A percentile compares a stretch with the other conserved stretches of the same genome.
Evolutionary conservation across 2,888 invertebrate genomes (phyloP).

Genomic region (Urechis unicinctus): DNA sequence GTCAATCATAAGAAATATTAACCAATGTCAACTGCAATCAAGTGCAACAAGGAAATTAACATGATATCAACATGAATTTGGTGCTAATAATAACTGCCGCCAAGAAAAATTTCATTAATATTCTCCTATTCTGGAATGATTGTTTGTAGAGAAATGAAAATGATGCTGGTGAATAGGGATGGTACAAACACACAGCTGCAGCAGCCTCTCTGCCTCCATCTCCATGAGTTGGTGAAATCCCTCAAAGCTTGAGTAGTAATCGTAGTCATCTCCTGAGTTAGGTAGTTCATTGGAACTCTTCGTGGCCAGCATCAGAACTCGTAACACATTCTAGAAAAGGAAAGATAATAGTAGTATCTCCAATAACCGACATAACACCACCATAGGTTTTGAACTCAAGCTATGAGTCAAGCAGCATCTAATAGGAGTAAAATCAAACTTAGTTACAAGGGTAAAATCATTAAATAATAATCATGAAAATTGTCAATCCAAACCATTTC

Average conservation of each 20-base stretch:
- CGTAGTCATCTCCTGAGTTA: conserved; percentile 61
- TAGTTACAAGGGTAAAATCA: not conserved
- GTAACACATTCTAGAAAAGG: conserved; percentile 8
- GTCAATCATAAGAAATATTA: no score
- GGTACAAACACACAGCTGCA: conserved; percentile 56
- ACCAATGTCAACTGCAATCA: no score
- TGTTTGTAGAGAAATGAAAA: not conserved
- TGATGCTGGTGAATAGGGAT: no score
- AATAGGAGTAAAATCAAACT: not conserved
- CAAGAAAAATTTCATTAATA: no score
- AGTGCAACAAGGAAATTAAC: no score
- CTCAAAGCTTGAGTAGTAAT: conserved; percentile 70
- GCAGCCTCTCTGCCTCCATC: conserved; percentile 61
- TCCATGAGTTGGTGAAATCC: conserved; percentile 65
- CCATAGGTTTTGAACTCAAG: not conserved
- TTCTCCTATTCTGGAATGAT: no score
- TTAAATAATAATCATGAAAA: no score
- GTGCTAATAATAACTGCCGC: no score
- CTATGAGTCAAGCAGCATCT: no score
- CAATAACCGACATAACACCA: not conserved
- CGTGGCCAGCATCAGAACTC: conserved; percentile 13
- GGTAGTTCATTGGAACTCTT: conserved; percentile 64
- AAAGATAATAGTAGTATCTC: no score
- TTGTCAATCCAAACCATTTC: no score
- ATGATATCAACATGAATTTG: not conserved